Evolutionary conservation across 2,888 invertebrate genomes (phyloP), one percentile per base, ranked within the genome.

Genomic region (Caenorhabditis panamensis): DNA sequence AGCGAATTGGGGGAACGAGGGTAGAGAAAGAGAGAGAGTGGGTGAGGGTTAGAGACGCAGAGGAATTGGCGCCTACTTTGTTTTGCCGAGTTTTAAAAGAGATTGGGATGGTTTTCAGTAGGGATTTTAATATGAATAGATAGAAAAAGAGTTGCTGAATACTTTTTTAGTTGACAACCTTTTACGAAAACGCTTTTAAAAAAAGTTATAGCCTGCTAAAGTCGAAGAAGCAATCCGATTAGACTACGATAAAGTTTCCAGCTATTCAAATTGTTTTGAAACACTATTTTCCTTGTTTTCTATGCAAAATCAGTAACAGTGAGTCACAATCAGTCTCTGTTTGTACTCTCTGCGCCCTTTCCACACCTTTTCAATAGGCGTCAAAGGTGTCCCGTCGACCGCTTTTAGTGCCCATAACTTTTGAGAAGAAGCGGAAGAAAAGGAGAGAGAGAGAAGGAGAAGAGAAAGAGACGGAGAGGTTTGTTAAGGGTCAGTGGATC

Each of bases 391-490:
- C 9, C 31, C 31, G 31, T 9, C n/a, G 13, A 22, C 49, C 49
- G 49, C 49, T 49, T 49, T 49, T 49, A 49, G 24, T 51, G 26
- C 24, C 16, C 51, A 51, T 51, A 24, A 51, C 51, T 54, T 28
- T 54, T 31, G 56, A 36, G 36, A 13, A 56, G 56, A 36, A 36
- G 31, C n/a, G 59, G 3, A n/a, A 36, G 56, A 56, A 28, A 28
- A 11, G 26, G 2, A 54, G 54, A 53, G 11, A 53, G 20, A 9
- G 54, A 54, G 31, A 54, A 13, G 18, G 18, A 58, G 58, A 41
- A 16, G 47, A 31, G 4, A n/a, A 24, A 28, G 58, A 31, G 36
- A 26, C 20, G 6, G 26, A 26, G 54, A 54, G 18, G 20, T 28
- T 36, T 58, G 31, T 31, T 31, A 22, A 20, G 53, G 53, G 26